These are phyloP conservation scores for Syngnathus floridae DNA, from an alignment of 2,113 vertebrate species.

Conservation along the genomic window DNA sequence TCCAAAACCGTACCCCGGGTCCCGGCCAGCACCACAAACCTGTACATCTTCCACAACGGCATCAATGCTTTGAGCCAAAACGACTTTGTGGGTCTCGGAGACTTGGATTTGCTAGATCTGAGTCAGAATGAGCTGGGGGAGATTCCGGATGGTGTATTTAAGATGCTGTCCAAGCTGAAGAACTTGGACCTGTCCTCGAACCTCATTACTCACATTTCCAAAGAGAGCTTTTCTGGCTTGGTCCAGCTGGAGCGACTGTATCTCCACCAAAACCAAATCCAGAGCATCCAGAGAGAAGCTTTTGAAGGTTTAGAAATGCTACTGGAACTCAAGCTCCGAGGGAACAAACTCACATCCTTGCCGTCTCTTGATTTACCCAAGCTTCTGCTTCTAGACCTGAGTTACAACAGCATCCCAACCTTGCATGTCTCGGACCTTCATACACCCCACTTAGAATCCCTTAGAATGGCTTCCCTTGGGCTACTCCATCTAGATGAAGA, in stretches of 20 bases:
- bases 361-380: conserved; percentile 74
- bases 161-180: conserved; percentile 73
- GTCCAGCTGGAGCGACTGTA: conserved; percentile 82
- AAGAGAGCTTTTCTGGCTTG: conserved; percentile 82
- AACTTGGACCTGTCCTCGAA: conserved; percentile 87
- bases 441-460: conserved; percentile 75
- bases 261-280: conserved; percentile 80
- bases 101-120: conserved; percentile 80
- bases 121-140: conserved; percentile 80
- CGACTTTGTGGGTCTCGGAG: conserved; percentile 72
- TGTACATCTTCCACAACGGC: conserved; percentile 82
- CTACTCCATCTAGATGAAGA: conserved; percentile 70
- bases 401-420: conserved; percentile 73
- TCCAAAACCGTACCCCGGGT: conserved; percentile 69
- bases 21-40: conserved; percentile 65
- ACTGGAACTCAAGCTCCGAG: conserved; percentile 85
- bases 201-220: conserved; percentile 78
- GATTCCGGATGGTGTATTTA: conserved; percentile 78
- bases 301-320: conserved; percentile 77
- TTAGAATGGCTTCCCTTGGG: conserved; percentile 76
- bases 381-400: conserved; percentile 85
- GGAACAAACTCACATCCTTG: conserved; percentile 74
- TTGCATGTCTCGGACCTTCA: conserved; percentile 68
- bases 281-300: conserved; percentile 76
- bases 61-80: conserved; percentile 68